Evolutionary conservation across 1,140 invertebrate genomes (phyloP).

Genomic region (Teleogryllus occipitalis): DNA sequence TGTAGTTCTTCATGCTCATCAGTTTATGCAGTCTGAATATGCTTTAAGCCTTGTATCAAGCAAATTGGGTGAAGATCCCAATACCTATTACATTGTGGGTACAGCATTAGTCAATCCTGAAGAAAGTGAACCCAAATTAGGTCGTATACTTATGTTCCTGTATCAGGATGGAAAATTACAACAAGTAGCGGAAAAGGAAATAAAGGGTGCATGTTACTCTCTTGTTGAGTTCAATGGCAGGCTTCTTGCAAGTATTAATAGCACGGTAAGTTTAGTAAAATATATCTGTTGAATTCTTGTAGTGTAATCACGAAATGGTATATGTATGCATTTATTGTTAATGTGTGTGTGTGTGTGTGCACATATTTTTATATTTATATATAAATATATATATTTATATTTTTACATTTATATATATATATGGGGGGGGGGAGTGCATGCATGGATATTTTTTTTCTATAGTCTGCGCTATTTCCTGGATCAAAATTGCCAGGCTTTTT

Average conservation of each 20-base stretch:
- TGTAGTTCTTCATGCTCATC: constrained; percentile 82
- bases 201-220: constrained; percentile 89
- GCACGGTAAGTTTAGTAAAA: constrained; percentile 58
- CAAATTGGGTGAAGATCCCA: constrained; percentile 83
- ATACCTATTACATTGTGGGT: constrained; percentile 88
- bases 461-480: too few species aligned
- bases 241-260: constrained; percentile 90
- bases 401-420: too few species aligned
- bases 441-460: too few species aligned
- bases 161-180: constrained; percentile 83
- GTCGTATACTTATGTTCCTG: constrained; percentile 84
- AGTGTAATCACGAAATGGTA: constrained; percentile 13
- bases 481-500: too few species aligned
- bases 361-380: too few species aligned
- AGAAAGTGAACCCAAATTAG: constrained; percentile 87
- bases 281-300: constrained; percentile 19
- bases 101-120: constrained; percentile 90
- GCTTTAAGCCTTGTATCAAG: constrained; percentile 84
- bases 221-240: constrained; percentile 92
- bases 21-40: constrained; percentile 81
- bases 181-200: constrained; percentile 91
- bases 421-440: too few species aligned
- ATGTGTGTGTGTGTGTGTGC: too few species aligned
- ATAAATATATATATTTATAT: too few species aligned
- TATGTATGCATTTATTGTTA: background rate